Conservation (phyloP, 2,797 vertebrate species). For the Mus caroli region DNA sequence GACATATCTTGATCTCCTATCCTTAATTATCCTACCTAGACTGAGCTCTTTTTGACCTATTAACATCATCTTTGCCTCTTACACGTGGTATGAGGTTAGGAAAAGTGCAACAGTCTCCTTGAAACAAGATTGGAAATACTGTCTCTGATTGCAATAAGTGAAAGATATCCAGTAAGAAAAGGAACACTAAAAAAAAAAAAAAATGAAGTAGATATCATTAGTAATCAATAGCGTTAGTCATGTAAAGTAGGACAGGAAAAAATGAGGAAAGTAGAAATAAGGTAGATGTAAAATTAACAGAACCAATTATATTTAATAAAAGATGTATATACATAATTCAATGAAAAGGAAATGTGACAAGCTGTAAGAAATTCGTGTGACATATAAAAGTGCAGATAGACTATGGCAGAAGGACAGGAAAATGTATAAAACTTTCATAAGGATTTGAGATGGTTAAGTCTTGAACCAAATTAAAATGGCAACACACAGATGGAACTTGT, state of each 20-base stretch:
- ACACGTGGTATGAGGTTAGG: background rate
- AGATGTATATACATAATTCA: background rate
- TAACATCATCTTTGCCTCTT: constrained; percentile 9
- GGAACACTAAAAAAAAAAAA: background rate
- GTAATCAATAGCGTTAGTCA: background rate
- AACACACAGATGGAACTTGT: constrained; percentile 13
- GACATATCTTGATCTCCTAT: background rate
- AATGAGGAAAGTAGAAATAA: constrained; percentile 21
- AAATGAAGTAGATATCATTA: constrained; percentile 18
- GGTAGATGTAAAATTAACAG: background rate
- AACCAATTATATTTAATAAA: constrained; percentile 45
- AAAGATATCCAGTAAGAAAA: constrained; percentile 26
- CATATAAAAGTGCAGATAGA: background rate
- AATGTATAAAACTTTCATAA: background rate
- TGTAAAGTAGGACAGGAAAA: background rate
- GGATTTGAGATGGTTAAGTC: background rate
- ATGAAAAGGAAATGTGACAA: background rate
- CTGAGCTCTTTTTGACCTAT: background rate
- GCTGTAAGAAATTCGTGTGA: constrained; percentile 7
- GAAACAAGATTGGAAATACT: constrained; percentile 33
- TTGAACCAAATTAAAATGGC: constrained; percentile 27
- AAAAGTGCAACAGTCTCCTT: background rate
- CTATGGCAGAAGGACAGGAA: background rate
- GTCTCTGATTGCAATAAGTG: background rate
- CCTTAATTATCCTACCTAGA: background rate